Conservation (phyloP, 2,113 vertebrate species). For the Paraplagusia blochii region DNA sequence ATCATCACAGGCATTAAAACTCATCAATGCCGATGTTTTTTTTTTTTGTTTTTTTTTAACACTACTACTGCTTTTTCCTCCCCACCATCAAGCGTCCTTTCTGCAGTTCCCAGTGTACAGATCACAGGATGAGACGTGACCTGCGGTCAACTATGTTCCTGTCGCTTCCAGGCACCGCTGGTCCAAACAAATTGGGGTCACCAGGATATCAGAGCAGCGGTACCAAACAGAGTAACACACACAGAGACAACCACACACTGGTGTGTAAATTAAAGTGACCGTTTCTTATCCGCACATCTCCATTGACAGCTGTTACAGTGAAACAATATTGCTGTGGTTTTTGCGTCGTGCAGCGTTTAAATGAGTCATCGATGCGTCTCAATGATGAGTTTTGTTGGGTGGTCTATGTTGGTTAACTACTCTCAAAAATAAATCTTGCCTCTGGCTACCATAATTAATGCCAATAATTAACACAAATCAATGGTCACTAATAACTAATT, state of each 20-base stretch:
- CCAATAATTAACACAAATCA: too few species aligned
- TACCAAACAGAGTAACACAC: slow-evolving; percentile 10
- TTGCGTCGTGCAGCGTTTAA: background rate
- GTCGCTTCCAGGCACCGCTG: slow-evolving; percentile 40
- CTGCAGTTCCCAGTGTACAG: slow-evolving; percentile 43
- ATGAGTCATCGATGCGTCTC: background rate
- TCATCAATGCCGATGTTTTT: too few species aligned
- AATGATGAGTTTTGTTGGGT: slow-evolving; percentile 21
- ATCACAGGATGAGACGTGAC: slow-evolving; percentile 55
- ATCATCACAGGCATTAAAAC: slow-evolving; percentile 33
- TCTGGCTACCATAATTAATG: slow-evolving; percentile 11
- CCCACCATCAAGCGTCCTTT: slow-evolving; percentile 22
- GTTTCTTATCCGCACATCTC: slow-evolving; percentile 20
- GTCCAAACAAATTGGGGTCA: slow-evolving; percentile 70
- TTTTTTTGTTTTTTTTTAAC: too few species aligned
- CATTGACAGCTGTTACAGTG: slow-evolving; percentile 1
- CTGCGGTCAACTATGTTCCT: slow-evolving; percentile 52
- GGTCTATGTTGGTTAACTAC: slow-evolving; percentile 40
- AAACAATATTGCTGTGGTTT: slow-evolving; percentile 1
- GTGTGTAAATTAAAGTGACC: slow-evolving; percentile 18
- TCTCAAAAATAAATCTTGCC: slow-evolving; percentile 17
- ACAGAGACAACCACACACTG: slow-evolving; percentile 1
- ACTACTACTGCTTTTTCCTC: slow-evolving; percentile 18
- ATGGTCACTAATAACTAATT: too few species aligned
- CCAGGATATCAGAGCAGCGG: slow-evolving; percentile 22